phyloP scores from a whole-genome alignment of 2,113 vertebrate species.

The Thamnaconus septentrionalis region DNA sequence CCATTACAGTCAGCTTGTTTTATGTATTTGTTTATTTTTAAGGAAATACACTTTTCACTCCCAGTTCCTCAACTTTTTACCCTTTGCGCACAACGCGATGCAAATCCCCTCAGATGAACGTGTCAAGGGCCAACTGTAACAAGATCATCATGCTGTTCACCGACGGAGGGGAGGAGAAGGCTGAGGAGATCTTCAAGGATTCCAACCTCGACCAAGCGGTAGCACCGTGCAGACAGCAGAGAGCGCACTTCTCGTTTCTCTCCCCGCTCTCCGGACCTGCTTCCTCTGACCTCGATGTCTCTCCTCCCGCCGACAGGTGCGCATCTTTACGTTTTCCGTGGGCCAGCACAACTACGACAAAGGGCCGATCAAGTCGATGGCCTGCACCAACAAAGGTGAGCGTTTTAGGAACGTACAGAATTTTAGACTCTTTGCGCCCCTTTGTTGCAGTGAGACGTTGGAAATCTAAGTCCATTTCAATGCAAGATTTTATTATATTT shows the following conservation, averaged over 20 bases:
- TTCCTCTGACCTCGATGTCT: too few relatives aligned
- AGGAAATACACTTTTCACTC: not conserved
- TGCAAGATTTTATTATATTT: too few relatives aligned
- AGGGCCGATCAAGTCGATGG: slow-evolving; percentile 97
- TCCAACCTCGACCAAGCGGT: slow-evolving; percentile 90
- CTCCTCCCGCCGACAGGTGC: slow-evolving; percentile 77
- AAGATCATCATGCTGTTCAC: slow-evolving; percentile 99
- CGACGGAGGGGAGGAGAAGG: slow-evolving; percentile 94
- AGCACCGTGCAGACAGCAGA: slow-evolving; percentile 1
- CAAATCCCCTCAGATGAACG: slow-evolving; percentile 75
- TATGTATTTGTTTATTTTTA: too few relatives aligned
- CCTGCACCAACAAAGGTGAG: slow-evolving; percentile 93
- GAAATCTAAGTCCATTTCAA: too few relatives aligned
- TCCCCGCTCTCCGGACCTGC: not conserved
- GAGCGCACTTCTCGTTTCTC: not conserved
- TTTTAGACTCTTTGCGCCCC: not conserved
- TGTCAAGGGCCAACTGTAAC: slow-evolving; percentile 93
- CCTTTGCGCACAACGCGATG: not conserved
- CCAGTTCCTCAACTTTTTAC: not conserved
- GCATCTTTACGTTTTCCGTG: slow-evolving; percentile 97
- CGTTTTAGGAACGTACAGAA: slow-evolving; percentile 1
- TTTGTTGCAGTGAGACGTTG: too few relatives aligned
- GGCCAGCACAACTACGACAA: slow-evolving; percentile 98
- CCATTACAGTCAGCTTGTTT: too few relatives aligned
- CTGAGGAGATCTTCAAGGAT: slow-evolving; percentile 89